Conservation (phyloP, 2,797 vertebrate genomes). For the Perodicticus potto region DNA sequence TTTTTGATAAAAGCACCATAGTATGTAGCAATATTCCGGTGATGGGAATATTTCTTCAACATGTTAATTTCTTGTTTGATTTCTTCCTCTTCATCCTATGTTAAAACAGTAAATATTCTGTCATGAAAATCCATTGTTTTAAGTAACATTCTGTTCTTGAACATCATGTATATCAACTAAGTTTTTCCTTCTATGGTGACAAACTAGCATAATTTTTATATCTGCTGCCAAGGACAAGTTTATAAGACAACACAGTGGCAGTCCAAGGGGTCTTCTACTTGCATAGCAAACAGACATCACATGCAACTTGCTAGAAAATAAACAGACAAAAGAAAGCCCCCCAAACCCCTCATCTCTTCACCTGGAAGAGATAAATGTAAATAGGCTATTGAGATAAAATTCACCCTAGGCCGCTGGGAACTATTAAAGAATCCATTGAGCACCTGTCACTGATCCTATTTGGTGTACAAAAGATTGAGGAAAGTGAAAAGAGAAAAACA, state of each 20-base stretch:
- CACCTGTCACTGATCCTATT: neutral
- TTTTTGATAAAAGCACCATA: slow-evolving; percentile 99
- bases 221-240: neutral
- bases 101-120: slow-evolving; percentile 65
- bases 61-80: slow-evolving; percentile 99
- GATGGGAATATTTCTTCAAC: slow-evolving; percentile 99
- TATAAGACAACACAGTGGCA: neutral
- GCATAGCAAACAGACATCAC: neutral
- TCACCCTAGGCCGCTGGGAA: neutral
- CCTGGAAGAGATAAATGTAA: neutral
- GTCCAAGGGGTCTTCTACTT: neutral
- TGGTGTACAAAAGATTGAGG: neutral
- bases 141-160: neutral
- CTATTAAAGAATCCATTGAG: neutral
- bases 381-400: neutral
- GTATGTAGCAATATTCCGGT: slow-evolving; percentile 98
- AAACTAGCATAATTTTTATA: neutral
- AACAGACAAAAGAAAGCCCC: neutral
- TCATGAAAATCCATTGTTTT: slow-evolving; percentile 43
- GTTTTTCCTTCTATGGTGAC: neutral
- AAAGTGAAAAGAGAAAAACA: slow-evolving; percentile 24
- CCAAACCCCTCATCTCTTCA: neutral
- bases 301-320: neutral
- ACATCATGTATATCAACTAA: neutral
- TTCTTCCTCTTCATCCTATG: slow-evolving; percentile 98